Base-by-base conservation (phyloP, 2,797 vertebrate species). In the Morus bassanus region DNA sequence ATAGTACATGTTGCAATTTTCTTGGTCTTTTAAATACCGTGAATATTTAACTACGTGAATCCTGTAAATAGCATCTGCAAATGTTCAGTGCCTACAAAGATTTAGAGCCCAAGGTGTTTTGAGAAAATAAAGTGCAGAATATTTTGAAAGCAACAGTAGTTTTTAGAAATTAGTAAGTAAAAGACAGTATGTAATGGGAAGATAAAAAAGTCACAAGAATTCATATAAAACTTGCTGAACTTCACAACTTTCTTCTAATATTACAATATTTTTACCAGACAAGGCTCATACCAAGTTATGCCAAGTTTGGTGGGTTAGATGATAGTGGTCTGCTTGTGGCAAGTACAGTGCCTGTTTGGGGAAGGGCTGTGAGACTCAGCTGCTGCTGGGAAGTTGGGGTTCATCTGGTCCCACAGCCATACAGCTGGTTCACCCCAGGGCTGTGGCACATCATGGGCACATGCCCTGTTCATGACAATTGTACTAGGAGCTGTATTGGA, bases 381-480 rank as follows among this genome's bases (percentile, higher is more conserved):
- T 78, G 45, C 45, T 64, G 50, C 67, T 73, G 67, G 19, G 30
- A 37, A 21, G 24, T 11, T 70, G 64, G 46, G 10, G 7, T 13
- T 54, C 16, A 60, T 70, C 51, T 57, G 56, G 16, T 65, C 67
- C 72, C 54, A 11, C 1, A 2, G 18, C 8, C 37, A 7, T 9
- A 1, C 5, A 46, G 22, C 25, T 17, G 24, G 48, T 28, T 5
- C 30, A 8, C 1, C 11, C 41, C 50, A 27, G 39, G 12, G 33
- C 67, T 63, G 50, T 17, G 68, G 10, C 46, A 87, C 70, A 2
- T 16, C 19, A 5, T 0, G 0, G 59, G 12, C 48, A 63, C 15
- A 9, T 41, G 21, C 59, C 37, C 21, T 48, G 41, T 68, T 46
- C 2, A 4, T 1, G 25, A 12, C 23, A 43, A 0, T 8, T 6